Base-by-base conservation (phyloP, 2,888 invertebrate genomes). In the Rutpela maculata region DNA sequence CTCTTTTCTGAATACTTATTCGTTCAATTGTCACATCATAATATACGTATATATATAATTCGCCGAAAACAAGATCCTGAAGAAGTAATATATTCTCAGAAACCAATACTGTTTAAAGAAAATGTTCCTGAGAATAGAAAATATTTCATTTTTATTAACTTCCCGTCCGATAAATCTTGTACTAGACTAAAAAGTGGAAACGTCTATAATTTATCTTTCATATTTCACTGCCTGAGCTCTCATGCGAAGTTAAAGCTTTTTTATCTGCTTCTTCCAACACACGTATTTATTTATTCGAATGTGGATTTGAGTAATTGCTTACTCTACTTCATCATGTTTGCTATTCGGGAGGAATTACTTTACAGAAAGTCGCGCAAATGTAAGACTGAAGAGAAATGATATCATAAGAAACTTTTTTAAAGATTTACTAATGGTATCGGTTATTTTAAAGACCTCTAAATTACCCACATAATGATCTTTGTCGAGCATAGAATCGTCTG, bases 251-350 rank as follows among this genome's bases (percentile, higher is more conserved):
- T 65, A 62, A 22, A 43, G 18, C 15, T 15, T 67, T 67, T 56
- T 67, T 67, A 67, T 67, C 67, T 67, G 55, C 17, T n/a, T 26
- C n/a, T 17, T 56, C 55, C 50, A 66, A 67, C 50, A 26, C 67
- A 55, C 50, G 18, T 31, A n/a, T 67, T 65, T 43, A 10, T 26
- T 26, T 67, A n/a, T 22, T 22, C 18, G 22, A n/a, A 55, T 55
- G 55, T 15, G 15, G 31, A 35, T 35, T 35, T 35, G 31, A 35
- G 50, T 50, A 50, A 50, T 50, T 6, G 50, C 7, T 35, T 9
- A 9, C 5, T 17, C n/a, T 50, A 50, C n/a, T 50, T 50, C n/a
- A n/a, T 50, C 50, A 15, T n/a, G 50, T 6, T n/a, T n/a, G 50
- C 7, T 50, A n/a, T 35, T 35, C 31, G 7, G 7, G 6, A 35